Conservation (phyloP, 2,888 invertebrate genomes). For the Cartodere bifasciata region DNA sequence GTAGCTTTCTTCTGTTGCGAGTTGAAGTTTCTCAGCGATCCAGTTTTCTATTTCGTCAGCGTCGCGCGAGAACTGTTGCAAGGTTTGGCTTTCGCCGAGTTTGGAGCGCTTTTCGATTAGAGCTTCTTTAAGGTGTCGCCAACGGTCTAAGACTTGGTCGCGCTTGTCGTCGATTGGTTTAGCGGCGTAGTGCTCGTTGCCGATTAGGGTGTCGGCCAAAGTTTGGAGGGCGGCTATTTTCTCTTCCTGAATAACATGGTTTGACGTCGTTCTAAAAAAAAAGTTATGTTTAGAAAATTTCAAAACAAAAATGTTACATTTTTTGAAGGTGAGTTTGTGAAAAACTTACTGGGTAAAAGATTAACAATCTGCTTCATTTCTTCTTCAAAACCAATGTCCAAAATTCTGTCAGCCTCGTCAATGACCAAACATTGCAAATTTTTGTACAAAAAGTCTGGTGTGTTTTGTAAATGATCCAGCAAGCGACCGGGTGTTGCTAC, state of each 20-base stretch:
- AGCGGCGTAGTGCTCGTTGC: conserved; percentile 85
- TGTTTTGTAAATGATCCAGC: conserved; percentile 82
- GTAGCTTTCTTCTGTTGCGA: conserved; percentile 94
- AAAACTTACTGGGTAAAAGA: conserved; percentile 77
- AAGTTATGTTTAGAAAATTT: too few species aligned
- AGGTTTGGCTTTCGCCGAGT: conserved; percentile 82
- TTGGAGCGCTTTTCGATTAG: conserved; percentile 91
- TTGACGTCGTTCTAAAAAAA: too few species aligned
- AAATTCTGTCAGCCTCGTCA: conserved; percentile 94
- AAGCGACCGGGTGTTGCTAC: conserved; percentile 96
- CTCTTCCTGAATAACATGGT: conserved; percentile 91
- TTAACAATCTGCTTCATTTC: conserved; percentile 91
- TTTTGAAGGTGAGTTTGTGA: too few species aligned
- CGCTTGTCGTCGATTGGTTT: conserved; percentile 81
- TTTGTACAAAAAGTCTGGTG: conserved; percentile 83
- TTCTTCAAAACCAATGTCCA: conserved; percentile 96
- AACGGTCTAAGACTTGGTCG: conserved; percentile 79
- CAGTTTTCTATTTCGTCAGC: conserved; percentile 99
- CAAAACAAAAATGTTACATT: too few species aligned
- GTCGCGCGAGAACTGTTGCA: conserved; percentile 91
- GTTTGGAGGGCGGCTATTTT: conserved; percentile 88
- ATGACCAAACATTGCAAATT: conserved; percentile 93
- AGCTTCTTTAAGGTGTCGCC: conserved; percentile 87
- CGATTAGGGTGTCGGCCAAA: conserved; percentile 84
- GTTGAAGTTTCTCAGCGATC: conserved; percentile 93